Evolutionary conservation across 1,140 invertebrate species (phyloP), one percentile per base, ranked within the genome.

Genomic region (Cyclina sinensis): DNA sequence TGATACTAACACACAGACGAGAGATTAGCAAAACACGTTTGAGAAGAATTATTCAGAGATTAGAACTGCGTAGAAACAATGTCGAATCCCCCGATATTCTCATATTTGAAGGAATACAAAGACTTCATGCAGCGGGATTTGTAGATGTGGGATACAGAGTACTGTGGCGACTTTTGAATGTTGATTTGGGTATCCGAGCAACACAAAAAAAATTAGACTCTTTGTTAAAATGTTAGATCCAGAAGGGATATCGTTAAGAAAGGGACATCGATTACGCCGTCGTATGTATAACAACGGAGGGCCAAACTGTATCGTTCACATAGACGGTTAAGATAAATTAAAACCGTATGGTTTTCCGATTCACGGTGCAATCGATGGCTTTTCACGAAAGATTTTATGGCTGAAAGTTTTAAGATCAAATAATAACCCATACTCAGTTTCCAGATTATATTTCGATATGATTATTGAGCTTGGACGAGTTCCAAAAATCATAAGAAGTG

Each of bases 291-390:
- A 7, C 4, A 59, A 21, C 59, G 32, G 35, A 21, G 70, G 70
- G 30, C 73, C 74, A 0, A 87, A 79, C 46, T 78, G 16, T 18
- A 30, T 62, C 18, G 27, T 39, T 24, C 62, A 88, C 51, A 81
- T 88, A n/a, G 86, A 88, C 54, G 62, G 86, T 7, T 88, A 81
- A 70, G 86, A 88, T 59, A 88, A 80, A n/a, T 39, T 80, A 43
- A 88, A 88, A 65, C 76, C 76, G 35, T 68, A 80, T 51, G 76
- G 86, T 11, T 88, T 88, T 68, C 32, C 21, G 21, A 88, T 81
- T 32, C 76, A 81, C 24, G 86, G 86, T 9, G 54, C 73, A 51
- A 70, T 81, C 0, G 65, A 81, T 46, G 78, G 76, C 27, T 88
- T 78, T 37, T 32, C n/a, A 4, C 43, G 83, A 11, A 85, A 74